A percentile compares a stretch with the other conserved stretches of the same genome.
Conservation (phyloP, 2,113 vertebrate genomes). For the Calonectris borealis region DNA sequence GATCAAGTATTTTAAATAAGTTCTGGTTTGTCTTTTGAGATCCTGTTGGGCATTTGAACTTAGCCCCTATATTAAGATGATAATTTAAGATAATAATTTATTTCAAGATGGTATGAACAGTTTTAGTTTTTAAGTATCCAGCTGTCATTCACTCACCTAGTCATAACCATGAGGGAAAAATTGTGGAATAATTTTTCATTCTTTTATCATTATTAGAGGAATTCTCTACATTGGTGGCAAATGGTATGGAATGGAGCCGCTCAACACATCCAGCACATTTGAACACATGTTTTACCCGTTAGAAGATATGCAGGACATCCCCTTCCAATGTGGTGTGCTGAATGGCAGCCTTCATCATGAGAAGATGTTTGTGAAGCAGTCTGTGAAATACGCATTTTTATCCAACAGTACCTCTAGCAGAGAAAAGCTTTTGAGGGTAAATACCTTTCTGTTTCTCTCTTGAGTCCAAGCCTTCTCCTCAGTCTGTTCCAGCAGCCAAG, state of each 20-base stretch:
- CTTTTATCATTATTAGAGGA: conserved; percentile 51
- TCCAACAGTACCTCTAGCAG: conserved; percentile 26
- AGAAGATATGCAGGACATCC: neutral
- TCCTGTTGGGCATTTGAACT: neutral
- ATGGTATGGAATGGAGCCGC: conserved; percentile 64
- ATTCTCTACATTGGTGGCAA: conserved; percentile 50
- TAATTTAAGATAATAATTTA: neutral
- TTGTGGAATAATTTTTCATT: neutral
- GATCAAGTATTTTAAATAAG: neutral
- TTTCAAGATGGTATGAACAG: neutral
- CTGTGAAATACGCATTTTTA: neutral
- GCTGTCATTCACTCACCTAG: neutral
- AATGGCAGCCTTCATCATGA: neutral
- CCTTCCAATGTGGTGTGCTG: conserved; percentile 61
- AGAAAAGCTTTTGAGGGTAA: conserved; percentile 54
- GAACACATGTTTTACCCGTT: conserved; percentile 61
- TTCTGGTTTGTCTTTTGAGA: neutral
- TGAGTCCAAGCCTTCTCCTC: neutral
- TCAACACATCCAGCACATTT: conserved; percentile 52
- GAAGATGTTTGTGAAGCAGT: neutral
- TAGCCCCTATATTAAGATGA: neutral
- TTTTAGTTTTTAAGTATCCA: neutral
- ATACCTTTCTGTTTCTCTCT: neutral
- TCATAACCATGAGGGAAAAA: neutral
- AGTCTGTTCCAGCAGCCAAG: neutral